phyloP scores from a whole-genome alignment of 37 sponge, comb jelly and placozoan species.

The Agelas oroides region DNA sequence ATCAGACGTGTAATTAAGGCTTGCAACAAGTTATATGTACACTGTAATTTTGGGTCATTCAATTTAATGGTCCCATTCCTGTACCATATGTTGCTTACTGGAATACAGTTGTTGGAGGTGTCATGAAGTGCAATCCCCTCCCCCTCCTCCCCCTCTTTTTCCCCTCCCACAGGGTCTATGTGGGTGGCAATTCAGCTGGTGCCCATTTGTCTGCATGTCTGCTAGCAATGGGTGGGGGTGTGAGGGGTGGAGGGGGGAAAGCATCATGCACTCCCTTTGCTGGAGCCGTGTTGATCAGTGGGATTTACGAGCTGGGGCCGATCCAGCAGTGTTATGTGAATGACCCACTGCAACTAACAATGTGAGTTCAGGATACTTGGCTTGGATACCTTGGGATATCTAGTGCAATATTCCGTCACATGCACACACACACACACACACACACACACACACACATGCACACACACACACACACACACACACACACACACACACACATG shows the following conservation, averaged over 20 bases:
- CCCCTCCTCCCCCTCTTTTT: not conserved
- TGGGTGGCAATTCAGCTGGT: constrained; percentile 43
- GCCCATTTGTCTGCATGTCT: constrained; percentile 37
- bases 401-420: too few relatives aligned
- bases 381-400: too few relatives aligned
- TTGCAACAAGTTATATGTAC: too few relatives aligned
- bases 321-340: constrained; percentile 22
- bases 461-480: constrained; percentile 49
- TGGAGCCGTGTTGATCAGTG: constrained; percentile 41
- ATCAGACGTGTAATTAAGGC: too few relatives aligned
- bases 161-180: constrained; percentile 15
- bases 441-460: constrained; percentile 26
- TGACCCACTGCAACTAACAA: constrained; percentile 10
- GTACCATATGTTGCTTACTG: too few relatives aligned
- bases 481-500: constrained; percentile 43
- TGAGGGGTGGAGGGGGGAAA: not conserved
- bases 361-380: constrained; percentile 11
- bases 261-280: not conserved
- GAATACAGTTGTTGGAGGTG: too few relatives aligned
- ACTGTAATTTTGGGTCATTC: too few relatives aligned
- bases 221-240: constrained; percentile 20
- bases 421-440: constrained; percentile 23
- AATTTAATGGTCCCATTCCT: too few relatives aligned
- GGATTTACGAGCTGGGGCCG: constrained; percentile 21
- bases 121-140: too few relatives aligned